These are phyloP conservation scores for Acanthochromis polyacanthus DNA, from an alignment of 2,113 vertebrate species.

Conservation along the genomic window DNA sequence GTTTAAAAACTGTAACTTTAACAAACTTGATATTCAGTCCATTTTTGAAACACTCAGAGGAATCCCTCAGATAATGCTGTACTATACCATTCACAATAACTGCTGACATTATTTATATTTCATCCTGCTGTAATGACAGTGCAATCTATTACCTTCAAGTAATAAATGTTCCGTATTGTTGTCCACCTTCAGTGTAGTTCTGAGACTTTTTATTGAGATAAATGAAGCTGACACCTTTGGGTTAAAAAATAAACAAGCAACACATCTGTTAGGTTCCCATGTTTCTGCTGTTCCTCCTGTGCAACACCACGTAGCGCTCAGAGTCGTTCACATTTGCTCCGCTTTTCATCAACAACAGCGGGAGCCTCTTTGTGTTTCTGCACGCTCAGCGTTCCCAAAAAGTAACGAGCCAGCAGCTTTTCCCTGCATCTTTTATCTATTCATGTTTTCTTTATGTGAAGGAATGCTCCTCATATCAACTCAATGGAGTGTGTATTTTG, in stretches of 20 bases:
- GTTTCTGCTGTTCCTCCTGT: too few relatives aligned
- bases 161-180: too few relatives aligned
- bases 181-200: too few relatives aligned
- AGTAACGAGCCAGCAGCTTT: slow-evolving; percentile 56
- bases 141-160: too few relatives aligned
- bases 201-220: too few relatives aligned
- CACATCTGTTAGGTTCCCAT: background rate
- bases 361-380: slow-evolving; percentile 30
- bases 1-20: too few relatives aligned
- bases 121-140: too few relatives aligned
- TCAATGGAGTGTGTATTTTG: slow-evolving; percentile 38
- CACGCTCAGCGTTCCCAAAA: slow-evolving; percentile 49
- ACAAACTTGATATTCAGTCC: too few relatives aligned
- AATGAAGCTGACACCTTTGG: background rate
- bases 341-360: slow-evolving; percentile 42
- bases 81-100: too few relatives aligned
- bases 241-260: background rate
- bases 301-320: background rate
- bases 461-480: slow-evolving; percentile 3
- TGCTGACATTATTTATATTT: too few relatives aligned
- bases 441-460: slow-evolving; percentile 48
- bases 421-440: slow-evolving; percentile 48
- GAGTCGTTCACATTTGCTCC: slow-evolving; percentile 6
- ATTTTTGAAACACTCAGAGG: too few relatives aligned
- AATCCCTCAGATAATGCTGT: too few relatives aligned